Evolutionary conservation across 2,888 invertebrate species (phyloP).

Genomic region (Bruchidius siliquastri): DNA sequence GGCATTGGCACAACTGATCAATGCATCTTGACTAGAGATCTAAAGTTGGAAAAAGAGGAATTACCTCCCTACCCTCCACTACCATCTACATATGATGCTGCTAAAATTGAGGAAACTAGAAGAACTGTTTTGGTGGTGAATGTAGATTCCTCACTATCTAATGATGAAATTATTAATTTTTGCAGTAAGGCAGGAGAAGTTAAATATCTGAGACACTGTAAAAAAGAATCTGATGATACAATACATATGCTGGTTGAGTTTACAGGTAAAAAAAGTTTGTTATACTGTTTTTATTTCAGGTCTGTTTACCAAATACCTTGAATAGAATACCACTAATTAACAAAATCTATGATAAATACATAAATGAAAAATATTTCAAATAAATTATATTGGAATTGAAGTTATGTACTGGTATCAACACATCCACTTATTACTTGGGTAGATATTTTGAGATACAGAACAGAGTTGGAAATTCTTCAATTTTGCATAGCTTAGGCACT

Average conservation of each 20-base stretch:
- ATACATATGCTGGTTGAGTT: conserved; percentile 89
- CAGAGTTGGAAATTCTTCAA: too few species aligned
- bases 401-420: too few species aligned
- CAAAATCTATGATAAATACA: too few species aligned
- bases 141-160: conserved; percentile 62
- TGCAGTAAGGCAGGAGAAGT: conserved; percentile 82
- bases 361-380: too few species aligned
- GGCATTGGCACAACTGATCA: conserved; percentile 67
- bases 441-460: too few species aligned
- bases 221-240: conserved; percentile 70
- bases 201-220: conserved; percentile 89
- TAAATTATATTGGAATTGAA: too few species aligned
- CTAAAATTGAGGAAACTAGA: conserved; percentile 92
- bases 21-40: conserved; percentile 86
- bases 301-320: too few species aligned
- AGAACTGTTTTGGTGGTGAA: conserved; percentile 86
- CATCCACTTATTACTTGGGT: too few species aligned
- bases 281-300: too few species aligned
- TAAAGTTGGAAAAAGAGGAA: conserved; percentile 74
- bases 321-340: too few species aligned
- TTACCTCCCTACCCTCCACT: conserved; percentile 88
- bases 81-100: conserved; percentile 80
- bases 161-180: conserved; percentile 60
- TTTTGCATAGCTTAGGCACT: too few species aligned
- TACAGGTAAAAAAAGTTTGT: conserved; percentile 15